A percentile compares a stretch with the other conserved stretches of the same genome.
These are phyloP conservation scores for Trichogramma pretiosum DNA, from an alignment of 1,140 invertebrate species.

Conservation along the genomic window DNA sequence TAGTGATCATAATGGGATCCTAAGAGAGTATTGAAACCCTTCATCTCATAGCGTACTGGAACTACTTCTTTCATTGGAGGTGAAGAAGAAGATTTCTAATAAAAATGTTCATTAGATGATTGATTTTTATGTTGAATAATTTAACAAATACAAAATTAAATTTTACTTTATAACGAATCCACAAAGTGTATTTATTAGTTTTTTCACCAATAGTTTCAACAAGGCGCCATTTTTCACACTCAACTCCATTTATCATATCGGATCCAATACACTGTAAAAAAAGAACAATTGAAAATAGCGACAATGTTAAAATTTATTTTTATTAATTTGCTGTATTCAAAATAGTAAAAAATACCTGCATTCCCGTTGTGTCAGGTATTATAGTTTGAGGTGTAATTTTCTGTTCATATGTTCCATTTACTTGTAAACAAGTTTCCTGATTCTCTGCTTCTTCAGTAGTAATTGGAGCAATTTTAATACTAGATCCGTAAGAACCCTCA, in stretches of 20 bases:
- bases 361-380: constrained; percentile 71
- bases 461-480: constrained; percentile 78
- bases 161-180: constrained; percentile 62
- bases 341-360: constrained; percentile 48
- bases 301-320: neutral
- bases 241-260: constrained; percentile 55
- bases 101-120: constrained; percentile 12
- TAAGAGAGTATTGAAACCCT: constrained; percentile 80
- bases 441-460: constrained; percentile 68
- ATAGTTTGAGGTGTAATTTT: constrained; percentile 65
- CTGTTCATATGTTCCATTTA: constrained; percentile 63
- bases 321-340: neutral
- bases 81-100: constrained; percentile 32
- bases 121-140: too few species aligned
- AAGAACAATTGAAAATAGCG: neutral
- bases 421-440: constrained; percentile 70
- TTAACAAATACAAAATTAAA: neutral
- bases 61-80: constrained; percentile 43
- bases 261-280: constrained; percentile 44
- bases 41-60: constrained; percentile 84
- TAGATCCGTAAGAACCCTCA: constrained; percentile 59
- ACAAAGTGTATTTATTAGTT: constrained; percentile 79
- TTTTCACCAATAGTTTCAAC: constrained; percentile 63
- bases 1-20: constrained; percentile 97
- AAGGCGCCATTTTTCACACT: constrained; percentile 67